Percentiles rank a stretch among this genome's conserved stretches.
Conservation (phyloP, 2,888 invertebrate genomes). For the Diaphora mendica region DNA sequence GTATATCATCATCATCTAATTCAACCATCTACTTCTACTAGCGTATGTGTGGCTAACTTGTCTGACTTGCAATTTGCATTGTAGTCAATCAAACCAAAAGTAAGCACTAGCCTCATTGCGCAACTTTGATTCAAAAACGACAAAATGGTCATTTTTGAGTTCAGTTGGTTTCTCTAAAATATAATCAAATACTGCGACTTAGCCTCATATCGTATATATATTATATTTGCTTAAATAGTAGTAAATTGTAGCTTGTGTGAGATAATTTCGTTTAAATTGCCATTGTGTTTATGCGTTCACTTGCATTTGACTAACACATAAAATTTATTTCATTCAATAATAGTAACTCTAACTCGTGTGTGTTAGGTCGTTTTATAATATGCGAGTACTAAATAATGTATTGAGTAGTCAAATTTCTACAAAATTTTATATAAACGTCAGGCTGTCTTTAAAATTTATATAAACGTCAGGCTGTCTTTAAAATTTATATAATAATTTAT, state of each 20-base stretch:
- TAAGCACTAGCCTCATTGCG: neutral
- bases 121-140: neutral
- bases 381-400: too few relatives aligned
- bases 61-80: neutral
- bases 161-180: neutral
- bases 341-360: neutral
- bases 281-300: neutral
- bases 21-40: neutral
- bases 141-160: too few relatives aligned
- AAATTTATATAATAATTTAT: neutral
- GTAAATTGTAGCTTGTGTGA: too few relatives aligned
- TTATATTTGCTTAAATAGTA: too few relatives aligned
- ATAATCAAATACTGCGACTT: neutral
- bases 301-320: neutral
- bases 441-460: too few relatives aligned
- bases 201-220: neutral
- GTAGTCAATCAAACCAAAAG: too few relatives aligned
- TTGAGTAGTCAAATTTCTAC: too few relatives aligned
- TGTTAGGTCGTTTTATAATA: neutral
- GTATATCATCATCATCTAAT: neutral
- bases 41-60: neutral
- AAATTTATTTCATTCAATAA: neutral
- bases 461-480: neutral
- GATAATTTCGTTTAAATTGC: neutral
- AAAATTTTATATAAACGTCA: too few relatives aligned